Evolutionary conservation across 2,888 invertebrate genomes (phyloP), one percentile per base, ranked within the genome.

Genomic region (Callyntrura guangdongensis): DNA sequence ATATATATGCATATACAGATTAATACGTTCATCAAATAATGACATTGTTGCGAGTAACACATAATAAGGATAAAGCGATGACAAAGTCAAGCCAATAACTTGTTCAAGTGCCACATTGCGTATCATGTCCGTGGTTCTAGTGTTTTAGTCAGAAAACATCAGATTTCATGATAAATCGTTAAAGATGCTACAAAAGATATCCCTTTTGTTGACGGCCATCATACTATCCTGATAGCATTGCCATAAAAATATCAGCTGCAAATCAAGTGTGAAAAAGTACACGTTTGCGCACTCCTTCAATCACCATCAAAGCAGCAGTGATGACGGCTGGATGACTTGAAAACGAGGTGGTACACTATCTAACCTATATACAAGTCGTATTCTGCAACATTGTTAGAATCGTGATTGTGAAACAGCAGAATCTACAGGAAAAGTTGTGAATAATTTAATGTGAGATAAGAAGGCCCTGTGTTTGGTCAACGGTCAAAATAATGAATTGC

Each of bases 401-500:
- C 36, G 36, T n/a, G n/a, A 69, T 64, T 22, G 22, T 64, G 25
- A 20, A 36, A 64, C 61, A 20, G 8, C 4, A 64, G n/a, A 56
- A 56, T 14, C 45, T 12, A 2, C 69, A 69, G 69, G 69, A 69
- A 69, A 69, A 69, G 69, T 69, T 69, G 45, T 25, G 12, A 25
- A 67, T 69, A 67, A 12, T 67, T 53, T 53, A 53, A 53, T 53
- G 9, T 49, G 53, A 77, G 74, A 77, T 77, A 53, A 77, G 47
- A 77, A 22, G 49, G 12, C 14, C 49, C 47, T 14, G 49, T 47
- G 4, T 77, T 53, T 59, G 53, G 25, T 22, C n/a, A 3, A 56
- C 14, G 22, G 53, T 79, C 56, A n/a, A 79, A 25, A 17, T 79
- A 79, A 79, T 79, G 27, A 79, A 79, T 12, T 79, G 56, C 25